Percentiles rank a stretch among this genome's conserved stretches.
Conservation (phyloP, 2,888 invertebrate genomes). For the Tiphia femorata region DNA sequence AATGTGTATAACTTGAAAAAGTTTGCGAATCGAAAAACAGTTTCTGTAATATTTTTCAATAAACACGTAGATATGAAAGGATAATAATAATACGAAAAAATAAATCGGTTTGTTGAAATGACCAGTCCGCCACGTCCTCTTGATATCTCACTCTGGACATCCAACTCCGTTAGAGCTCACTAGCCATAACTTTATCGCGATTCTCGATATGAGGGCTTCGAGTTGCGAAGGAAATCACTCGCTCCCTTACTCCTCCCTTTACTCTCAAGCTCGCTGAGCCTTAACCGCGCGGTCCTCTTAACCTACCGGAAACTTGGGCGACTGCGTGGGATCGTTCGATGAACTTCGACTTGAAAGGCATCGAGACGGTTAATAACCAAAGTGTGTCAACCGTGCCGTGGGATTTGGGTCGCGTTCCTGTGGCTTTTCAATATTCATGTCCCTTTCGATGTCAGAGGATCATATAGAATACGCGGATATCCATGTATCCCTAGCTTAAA, state of each 20-base stretch:
- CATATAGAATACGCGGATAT: too few species aligned
- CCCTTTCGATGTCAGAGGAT: too few species aligned
- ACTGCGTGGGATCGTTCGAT: constrained; percentile 21
- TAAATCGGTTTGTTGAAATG: too few species aligned
- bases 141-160: too few species aligned
- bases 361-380: constrained; percentile 26
- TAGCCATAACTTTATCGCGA: constrained; percentile 6
- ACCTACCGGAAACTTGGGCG: constrained; percentile 7
- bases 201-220: constrained; percentile 24
- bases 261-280: not conserved
- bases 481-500: too few species aligned
- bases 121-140: too few species aligned
- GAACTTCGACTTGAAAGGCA: constrained; percentile 27
- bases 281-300: not conserved
- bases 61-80: too few species aligned
- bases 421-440: constrained; percentile 28
- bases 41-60: too few species aligned
- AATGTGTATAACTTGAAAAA: too few species aligned
- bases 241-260: constrained; percentile 14
- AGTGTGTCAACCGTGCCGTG: constrained; percentile 28
- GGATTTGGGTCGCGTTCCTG: constrained; percentile 31
- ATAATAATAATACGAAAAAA: too few species aligned
- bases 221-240: constrained; percentile 10
- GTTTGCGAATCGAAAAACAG: too few species aligned
- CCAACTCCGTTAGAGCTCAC: constrained; percentile 18